These are phyloP conservation scores for Camponotus floridanus DNA, from an alignment of 1,140 invertebrate genomes.

Conservation along the genomic window DNA sequence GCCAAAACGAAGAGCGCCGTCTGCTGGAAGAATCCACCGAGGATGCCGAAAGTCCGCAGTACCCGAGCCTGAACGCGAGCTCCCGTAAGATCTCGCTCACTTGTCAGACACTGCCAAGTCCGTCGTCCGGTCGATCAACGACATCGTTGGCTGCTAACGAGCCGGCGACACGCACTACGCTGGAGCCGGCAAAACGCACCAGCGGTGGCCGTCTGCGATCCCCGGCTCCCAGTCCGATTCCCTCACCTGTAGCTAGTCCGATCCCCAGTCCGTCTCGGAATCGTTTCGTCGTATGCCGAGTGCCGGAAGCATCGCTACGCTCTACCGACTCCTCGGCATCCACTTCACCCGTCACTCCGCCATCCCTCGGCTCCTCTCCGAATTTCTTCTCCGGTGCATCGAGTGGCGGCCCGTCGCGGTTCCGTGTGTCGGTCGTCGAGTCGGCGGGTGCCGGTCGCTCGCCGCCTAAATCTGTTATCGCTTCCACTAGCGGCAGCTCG, in stretches of 20 bases:
- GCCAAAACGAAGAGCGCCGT: conserved; percentile 85
- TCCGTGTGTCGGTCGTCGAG: conserved; percentile 79
- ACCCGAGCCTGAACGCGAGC: conserved; percentile 84
- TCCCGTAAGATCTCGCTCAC: conserved; percentile 89
- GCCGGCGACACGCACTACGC: conserved; percentile 69
- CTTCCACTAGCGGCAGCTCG: conserved; percentile 65
- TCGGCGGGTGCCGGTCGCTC: conserved; percentile 40
- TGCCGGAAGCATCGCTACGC: conserved; percentile 84
- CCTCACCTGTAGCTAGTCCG: conserved; percentile 90
- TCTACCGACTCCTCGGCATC: conserved; percentile 79
- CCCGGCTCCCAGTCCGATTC: conserved; percentile 89
- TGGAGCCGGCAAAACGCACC: conserved; percentile 85
- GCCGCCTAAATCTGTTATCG: conserved; percentile 66
- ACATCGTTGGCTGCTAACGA: conserved; percentile 75
- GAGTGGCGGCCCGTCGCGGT: conserved; percentile 71
- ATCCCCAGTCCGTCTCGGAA: conserved; percentile 87
- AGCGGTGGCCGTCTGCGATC: conserved; percentile 88
- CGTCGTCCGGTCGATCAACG: conserved; percentile 74
- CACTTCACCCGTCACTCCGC: conserved; percentile 75
- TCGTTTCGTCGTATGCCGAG: conserved; percentile 88
- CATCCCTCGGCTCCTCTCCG: conserved; percentile 73
- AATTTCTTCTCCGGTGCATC: conserved; percentile 71
- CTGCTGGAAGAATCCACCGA: conserved; percentile 80
- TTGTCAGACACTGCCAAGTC: conserved; percentile 86
- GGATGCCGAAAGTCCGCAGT: conserved; percentile 79